Conservation (phyloP, 53 echinoderm and acorn worm species). For the Actinopyga echinites region DNA sequence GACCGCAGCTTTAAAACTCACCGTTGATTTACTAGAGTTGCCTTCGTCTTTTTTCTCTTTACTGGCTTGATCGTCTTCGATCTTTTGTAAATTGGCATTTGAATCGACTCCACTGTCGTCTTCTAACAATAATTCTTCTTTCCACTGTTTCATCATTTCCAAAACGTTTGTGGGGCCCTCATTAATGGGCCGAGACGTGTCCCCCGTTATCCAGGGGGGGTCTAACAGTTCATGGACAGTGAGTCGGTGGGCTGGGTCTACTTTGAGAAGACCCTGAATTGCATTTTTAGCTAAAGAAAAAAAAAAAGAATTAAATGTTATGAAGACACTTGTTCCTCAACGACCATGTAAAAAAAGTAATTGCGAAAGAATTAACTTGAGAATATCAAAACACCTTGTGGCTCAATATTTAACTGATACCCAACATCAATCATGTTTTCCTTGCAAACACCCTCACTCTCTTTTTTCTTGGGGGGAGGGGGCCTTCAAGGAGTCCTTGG, state of each 20-base stretch:
- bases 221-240: constrained; percentile 91
- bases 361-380: no score
- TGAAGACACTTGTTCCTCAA: no score
- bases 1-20: neutral
- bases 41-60: neutral
- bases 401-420: no score
- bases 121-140: constrained; percentile 81
- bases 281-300: constrained; percentile 83
- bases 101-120: constrained; percentile 56
- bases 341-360: no score
- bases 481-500: no score
- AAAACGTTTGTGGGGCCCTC: constrained; percentile 89
- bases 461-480: no score
- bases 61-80: neutral
- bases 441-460: no score
- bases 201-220: constrained; percentile 96
- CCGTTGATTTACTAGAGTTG: constrained; percentile 24
- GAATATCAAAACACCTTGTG: no score
- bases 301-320: neutral
- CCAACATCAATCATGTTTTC: no score
- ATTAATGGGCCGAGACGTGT: constrained; percentile 68
- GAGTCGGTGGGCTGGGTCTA: constrained; percentile 93
- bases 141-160: constrained; percentile 99
- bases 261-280: constrained; percentile 84
- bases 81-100: constrained; percentile 54